These are phyloP conservation scores for Momotus momota DNA, from an alignment of 2,797 vertebrate genomes.

Conservation along the genomic window DNA sequence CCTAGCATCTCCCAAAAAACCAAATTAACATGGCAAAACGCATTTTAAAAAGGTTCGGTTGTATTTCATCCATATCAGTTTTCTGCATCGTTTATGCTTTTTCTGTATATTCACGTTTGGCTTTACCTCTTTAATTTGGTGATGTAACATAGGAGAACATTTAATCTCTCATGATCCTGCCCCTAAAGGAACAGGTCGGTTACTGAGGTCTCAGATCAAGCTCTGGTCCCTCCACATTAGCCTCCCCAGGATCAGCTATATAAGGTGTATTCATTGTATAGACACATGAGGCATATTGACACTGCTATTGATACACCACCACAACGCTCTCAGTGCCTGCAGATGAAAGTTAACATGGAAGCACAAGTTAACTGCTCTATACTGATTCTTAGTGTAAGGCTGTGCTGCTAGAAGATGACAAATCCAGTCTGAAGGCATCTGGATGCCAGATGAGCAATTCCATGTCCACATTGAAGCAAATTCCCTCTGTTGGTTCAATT, in stretches of 20 bases:
- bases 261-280: rapidly evolving
- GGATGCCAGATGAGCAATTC: background rate
- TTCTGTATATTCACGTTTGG: background rate
- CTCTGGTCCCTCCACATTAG: background rate
- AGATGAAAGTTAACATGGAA: background rate
- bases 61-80: background rate
- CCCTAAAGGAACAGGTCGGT: background rate
- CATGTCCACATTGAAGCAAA: background rate
- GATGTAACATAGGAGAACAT: background rate
- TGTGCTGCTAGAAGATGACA: background rate
- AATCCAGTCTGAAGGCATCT: background rate
- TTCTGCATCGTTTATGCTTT: background rate
- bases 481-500: background rate
- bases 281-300: rapidly evolving
- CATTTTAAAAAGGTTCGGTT: background rate
- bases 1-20: background rate
- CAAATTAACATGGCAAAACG: background rate
- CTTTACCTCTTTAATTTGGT: background rate
- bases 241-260: background rate
- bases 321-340: background rate
- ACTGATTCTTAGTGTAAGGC: background rate
- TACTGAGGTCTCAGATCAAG: background rate
- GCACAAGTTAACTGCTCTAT: background rate
- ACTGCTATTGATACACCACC: background rate
- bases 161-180: background rate